Percentiles rank a stretch among this genome's conserved stretches.
These are phyloP conservation scores for Drosophila jambulina DNA, from an alignment of 1,140 invertebrate species.

Conservation along the genomic window DNA sequence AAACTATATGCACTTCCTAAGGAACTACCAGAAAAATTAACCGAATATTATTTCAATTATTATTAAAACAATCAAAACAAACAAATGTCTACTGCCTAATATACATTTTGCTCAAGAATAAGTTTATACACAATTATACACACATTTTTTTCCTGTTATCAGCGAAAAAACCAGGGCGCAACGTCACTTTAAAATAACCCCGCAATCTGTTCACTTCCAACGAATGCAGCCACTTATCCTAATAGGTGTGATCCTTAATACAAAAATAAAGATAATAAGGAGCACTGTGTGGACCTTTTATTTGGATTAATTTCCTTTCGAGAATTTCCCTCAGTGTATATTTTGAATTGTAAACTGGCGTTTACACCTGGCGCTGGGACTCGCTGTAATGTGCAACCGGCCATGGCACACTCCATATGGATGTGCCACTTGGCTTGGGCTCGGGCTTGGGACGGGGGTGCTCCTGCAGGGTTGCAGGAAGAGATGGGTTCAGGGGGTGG, in stretches of 20 bases:
- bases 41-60: not conserved
- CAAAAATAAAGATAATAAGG: not conserved
- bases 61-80: not conserved
- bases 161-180: not conserved
- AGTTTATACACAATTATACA: not conserved
- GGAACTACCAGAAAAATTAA: not conserved
- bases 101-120: not conserved
- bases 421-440: not conserved
- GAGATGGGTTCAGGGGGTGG: constrained; percentile 25
- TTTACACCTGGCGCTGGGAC: constrained; percentile 68
- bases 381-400: constrained; percentile 72
- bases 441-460: not conserved
- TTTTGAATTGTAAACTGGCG: constrained; percentile 13
- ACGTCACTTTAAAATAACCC: not conserved
- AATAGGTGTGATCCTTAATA: not conserved
- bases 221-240: not conserved
- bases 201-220: not conserved
- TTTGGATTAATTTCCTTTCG: not conserved
- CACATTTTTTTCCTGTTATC: not conserved
- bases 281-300: not conserved
- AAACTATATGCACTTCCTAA: not conserved
- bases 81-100: not conserved
- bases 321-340: constrained; percentile 2
- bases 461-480: constrained; percentile 6
- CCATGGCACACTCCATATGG: constrained; percentile 56